Evolutionary conservation across 2,113 vertebrate species (phyloP).

Genomic region (Geothlypis trichas): DNA sequence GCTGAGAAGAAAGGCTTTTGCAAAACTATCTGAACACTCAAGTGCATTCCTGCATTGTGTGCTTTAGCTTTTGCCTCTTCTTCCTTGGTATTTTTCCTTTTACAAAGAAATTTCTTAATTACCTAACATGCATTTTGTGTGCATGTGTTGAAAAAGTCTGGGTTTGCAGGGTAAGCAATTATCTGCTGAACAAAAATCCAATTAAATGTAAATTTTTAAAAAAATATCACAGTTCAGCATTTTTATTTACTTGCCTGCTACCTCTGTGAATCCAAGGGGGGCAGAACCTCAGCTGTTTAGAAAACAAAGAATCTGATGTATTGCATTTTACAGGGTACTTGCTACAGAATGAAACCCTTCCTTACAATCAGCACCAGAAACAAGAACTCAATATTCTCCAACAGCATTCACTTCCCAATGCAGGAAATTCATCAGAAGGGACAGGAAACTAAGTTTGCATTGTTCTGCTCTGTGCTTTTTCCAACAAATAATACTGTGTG

Average conservation of each 20-base stretch:
- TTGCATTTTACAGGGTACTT: neutral
- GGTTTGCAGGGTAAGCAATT: slow-evolving; percentile 4
- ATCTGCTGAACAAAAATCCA: neutral
- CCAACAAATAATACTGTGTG: neutral
- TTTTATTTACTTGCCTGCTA: slow-evolving; percentile 6
- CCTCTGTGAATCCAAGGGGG: slow-evolving; percentile 1
- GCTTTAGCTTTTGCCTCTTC: neutral
- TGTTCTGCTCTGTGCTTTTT: neutral
- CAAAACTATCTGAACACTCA: neutral
- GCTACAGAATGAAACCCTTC: neutral
- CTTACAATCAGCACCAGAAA: neutral
- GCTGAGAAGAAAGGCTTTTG: slow-evolving; percentile 59
- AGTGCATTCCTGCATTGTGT: neutral
- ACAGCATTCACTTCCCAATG: neutral
- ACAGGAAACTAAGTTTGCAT: neutral
- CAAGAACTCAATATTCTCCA: neutral
- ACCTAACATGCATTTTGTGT: neutral
- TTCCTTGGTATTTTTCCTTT: neutral
- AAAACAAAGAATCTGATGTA: neutral
- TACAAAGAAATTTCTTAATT: neutral
- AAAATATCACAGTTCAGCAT: neutral
- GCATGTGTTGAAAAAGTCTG: neutral
- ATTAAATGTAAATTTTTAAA: neutral
- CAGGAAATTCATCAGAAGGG: neutral
- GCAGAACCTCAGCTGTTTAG: neutral